Evolutionary conservation across 2,888 invertebrate species (phyloP).

Genomic region (Xestia rhomboidea): DNA sequence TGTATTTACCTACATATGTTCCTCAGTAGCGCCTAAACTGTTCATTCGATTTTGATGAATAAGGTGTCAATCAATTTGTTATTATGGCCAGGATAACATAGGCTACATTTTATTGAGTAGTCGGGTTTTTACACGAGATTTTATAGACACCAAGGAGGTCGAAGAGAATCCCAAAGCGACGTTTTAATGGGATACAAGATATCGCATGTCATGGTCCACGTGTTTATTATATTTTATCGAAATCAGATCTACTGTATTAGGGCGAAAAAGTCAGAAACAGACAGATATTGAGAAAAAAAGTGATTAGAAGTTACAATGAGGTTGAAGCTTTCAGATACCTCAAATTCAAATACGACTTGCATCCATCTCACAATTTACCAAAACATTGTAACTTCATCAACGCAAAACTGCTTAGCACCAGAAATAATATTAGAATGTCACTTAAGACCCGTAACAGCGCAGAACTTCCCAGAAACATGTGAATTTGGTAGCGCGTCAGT

Average conservation of each 20-base stretch:
- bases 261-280: not conserved
- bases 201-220: not conserved
- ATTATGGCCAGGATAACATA: too few species aligned
- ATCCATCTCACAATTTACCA: not conserved
- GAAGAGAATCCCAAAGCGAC: not conserved
- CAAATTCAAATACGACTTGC: not conserved
- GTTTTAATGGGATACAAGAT: not conserved
- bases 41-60: too few species aligned
- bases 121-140: too few species aligned
- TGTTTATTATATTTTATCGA: not conserved
- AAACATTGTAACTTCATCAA: not conserved
- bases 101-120: too few species aligned
- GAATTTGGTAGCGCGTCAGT: slow-evolving; percentile 36
- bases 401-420: not conserved
- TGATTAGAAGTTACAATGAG: not conserved
- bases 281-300: not conserved
- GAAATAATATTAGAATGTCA: not conserved
- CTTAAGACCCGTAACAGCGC: slow-evolving; percentile 3
- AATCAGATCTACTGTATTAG: not conserved
- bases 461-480: slow-evolving; percentile 26
- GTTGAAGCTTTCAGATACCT: not conserved
- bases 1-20: too few species aligned
- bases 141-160: not conserved
- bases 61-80: too few species aligned
- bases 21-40: too few species aligned